A percentile compares a stretch with the other conserved stretches of the same genome.
Evolutionary conservation across 2,888 invertebrate species (phyloP).

Genomic region (Caenorhabditis becei): DNA sequence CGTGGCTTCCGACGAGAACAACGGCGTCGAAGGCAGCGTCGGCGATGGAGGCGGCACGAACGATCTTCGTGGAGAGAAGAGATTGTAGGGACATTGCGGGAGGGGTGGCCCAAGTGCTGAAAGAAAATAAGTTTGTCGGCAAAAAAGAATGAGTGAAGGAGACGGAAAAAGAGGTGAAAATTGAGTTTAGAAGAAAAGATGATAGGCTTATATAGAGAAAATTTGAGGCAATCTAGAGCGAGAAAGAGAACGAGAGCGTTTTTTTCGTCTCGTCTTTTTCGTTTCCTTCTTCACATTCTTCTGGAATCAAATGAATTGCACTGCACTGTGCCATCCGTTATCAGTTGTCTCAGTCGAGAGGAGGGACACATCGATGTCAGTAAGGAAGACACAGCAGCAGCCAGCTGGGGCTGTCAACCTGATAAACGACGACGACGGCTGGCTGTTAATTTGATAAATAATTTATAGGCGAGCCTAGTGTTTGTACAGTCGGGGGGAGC

Average conservation of each 20-base stretch:
- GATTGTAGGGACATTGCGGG: constrained; percentile 56
- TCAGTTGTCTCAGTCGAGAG: constrained; percentile 20
- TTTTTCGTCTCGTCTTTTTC: neutral
- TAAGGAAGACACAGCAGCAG: constrained; percentile 28
- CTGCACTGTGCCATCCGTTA: constrained; percentile 23
- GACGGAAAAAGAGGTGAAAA: constrained; percentile 15
- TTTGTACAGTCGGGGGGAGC: constrained; percentile 44
- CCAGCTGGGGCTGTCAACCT: constrained; percentile 49
- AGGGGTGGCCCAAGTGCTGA: constrained; percentile 22
- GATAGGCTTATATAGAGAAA: neutral
- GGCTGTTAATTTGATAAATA: constrained; percentile 56
- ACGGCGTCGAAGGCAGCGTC: constrained; percentile 77
- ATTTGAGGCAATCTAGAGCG: neutral
- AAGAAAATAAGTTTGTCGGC: constrained; percentile 3
- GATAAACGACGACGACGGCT: constrained; percentile 42
- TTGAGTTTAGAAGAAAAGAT: constrained; percentile 20
- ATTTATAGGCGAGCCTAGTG: constrained; percentile 31
- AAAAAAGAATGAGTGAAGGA: neutral
- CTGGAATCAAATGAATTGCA: constrained; percentile 30
- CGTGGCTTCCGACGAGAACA: constrained; percentile 72
- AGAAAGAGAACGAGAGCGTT: neutral
- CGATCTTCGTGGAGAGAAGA: constrained; percentile 63
- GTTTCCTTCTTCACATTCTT: constrained; percentile 6
- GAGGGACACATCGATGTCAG: constrained; percentile 30
- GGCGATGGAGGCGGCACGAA: constrained; percentile 63